A percentile compares a stretch with the other conserved stretches of the same genome.
phyloP scores from a whole-genome alignment of 2,888 invertebrate species.

The Polia nebulosa region DNA sequence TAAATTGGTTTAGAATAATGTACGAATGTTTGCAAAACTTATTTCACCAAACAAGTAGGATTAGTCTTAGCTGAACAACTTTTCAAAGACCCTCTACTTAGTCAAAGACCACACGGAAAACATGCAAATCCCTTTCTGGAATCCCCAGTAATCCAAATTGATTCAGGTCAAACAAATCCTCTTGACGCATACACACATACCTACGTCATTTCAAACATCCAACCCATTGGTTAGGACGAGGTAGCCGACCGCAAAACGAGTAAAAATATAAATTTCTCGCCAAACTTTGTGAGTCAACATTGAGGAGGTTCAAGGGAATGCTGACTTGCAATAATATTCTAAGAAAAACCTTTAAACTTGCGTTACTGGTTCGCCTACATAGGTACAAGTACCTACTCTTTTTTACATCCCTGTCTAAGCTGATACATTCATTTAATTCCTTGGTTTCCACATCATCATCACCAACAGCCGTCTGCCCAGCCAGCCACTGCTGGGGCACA shows the following conservation, averaged over 20 bases:
- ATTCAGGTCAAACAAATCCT: constrained; percentile 17
- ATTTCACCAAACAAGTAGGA: not conserved
- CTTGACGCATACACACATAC: constrained; percentile 13
- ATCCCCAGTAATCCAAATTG: constrained; percentile 16
- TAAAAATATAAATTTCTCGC: constrained; percentile 21
- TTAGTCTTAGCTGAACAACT: not conserved
- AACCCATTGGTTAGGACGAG: constrained; percentile 19
- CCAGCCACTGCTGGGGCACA: too few species aligned
- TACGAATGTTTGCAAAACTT: rapidly evolving
- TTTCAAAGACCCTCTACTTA: not conserved
- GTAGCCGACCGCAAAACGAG: constrained; percentile 39
- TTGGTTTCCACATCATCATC: not conserved
- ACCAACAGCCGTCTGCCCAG: too few species aligned
- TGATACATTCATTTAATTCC: not conserved
- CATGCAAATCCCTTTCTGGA: constrained; percentile 14
- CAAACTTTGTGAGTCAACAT: constrained; percentile 36
- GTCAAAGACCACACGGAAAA: constrained; percentile 12
- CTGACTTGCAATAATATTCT: constrained; percentile 43
- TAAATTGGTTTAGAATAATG: not conserved
- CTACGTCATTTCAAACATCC: constrained; percentile 22
- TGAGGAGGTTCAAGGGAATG: constrained; percentile 17
- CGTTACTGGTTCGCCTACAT: not conserved
- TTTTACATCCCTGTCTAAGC: too few species aligned
- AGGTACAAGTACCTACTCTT: too few species aligned
- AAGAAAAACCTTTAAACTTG: constrained; percentile 17